phyloP scores from a whole-genome alignment of 2,888 invertebrate genomes.

The Ferrisia virgata region DNA sequence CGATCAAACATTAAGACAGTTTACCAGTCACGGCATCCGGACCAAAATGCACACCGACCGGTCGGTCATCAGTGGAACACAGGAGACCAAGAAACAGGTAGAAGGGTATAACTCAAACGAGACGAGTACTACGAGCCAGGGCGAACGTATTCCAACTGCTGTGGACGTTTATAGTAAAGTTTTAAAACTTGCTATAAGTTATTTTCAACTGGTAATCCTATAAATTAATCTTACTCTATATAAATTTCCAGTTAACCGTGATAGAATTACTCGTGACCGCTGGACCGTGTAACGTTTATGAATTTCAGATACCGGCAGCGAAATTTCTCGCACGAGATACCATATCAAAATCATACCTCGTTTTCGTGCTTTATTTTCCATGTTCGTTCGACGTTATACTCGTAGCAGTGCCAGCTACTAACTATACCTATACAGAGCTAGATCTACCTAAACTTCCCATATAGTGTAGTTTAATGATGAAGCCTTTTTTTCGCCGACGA shows the following conservation, averaged over 20 bases:
- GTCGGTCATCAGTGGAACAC: no score
- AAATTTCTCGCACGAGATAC: slow-evolving; percentile 20
- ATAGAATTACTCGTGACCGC: slow-evolving; percentile 1
- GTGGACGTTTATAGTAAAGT: slow-evolving; percentile 1
- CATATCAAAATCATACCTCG: slow-evolving; percentile 14
- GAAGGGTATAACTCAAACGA: not conserved
- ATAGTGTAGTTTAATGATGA: not conserved
- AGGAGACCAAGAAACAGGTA: not conserved
- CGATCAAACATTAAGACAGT: not conserved
- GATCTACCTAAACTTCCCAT: no score
- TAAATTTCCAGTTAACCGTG: slow-evolving; percentile 17
- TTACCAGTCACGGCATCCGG: not conserved
- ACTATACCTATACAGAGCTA: no score
- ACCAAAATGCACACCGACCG: no score
- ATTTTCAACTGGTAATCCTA: slow-evolving; percentile 23
- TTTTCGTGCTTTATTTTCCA: slow-evolving; percentile 2
- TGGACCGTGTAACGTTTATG: slow-evolving; percentile 28
- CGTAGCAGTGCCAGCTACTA: not conserved
- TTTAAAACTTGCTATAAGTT: slow-evolving; percentile 7
- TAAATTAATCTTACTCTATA: slow-evolving; percentile 26
- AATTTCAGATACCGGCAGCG: slow-evolving; percentile 26
- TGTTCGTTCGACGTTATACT: not conserved
- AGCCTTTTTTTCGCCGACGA: not conserved
- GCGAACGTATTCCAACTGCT: not conserved
- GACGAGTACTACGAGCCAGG: no score